Conservation (phyloP, 2,797 vertebrate genomes). For the Gymnothorax javanicus region DNA sequence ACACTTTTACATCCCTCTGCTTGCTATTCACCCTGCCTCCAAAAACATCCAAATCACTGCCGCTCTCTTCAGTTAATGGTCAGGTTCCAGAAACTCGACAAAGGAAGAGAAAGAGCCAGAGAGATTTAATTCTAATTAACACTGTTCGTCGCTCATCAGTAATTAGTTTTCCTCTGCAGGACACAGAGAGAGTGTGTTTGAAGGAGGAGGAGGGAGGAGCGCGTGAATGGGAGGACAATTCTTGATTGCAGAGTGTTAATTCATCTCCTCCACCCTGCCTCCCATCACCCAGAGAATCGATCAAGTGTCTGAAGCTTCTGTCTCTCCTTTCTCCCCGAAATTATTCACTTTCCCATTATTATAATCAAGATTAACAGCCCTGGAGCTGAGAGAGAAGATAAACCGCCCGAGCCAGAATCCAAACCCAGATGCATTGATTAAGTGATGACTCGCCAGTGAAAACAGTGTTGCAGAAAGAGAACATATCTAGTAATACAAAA, state of each 20-base stretch:
- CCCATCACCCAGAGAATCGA: conserved; percentile 31
- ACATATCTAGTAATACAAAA: conserved; percentile 22
- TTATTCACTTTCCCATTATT: conserved; percentile 14
- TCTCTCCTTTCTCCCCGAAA: conserved; percentile 8
- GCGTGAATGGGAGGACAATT: conserved; percentile 12
- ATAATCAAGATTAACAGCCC: conserved; percentile 3
- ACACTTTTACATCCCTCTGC: background rate
- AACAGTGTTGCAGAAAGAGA: conserved; percentile 20
- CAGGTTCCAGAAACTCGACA: conserved; percentile 7
- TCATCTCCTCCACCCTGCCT: conserved; percentile 32
- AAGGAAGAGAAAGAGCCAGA: background rate
- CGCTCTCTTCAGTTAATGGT: background rate
- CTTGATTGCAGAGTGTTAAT: conserved; percentile 43
- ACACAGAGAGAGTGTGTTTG: conserved; percentile 24
- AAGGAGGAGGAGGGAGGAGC: conserved; percentile 12
- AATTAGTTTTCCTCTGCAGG: conserved; percentile 46
- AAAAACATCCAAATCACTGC: background rate
- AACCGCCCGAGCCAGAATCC: conserved; percentile 36
- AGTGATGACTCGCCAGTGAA: conserved; percentile 5
- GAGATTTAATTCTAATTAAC: conserved; percentile 40
- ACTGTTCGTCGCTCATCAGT: conserved; percentile 47
- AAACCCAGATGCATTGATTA: conserved; percentile 43
- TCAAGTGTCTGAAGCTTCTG: conserved; percentile 39
- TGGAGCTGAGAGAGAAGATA: conserved; percentile 13
- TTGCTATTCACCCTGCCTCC: background rate